Percentiles rank a stretch among this genome's conserved stretches.
These are phyloP conservation scores for Agrotis exclamationis DNA, from an alignment of 2,888 invertebrate species.

Conservation along the genomic window DNA sequence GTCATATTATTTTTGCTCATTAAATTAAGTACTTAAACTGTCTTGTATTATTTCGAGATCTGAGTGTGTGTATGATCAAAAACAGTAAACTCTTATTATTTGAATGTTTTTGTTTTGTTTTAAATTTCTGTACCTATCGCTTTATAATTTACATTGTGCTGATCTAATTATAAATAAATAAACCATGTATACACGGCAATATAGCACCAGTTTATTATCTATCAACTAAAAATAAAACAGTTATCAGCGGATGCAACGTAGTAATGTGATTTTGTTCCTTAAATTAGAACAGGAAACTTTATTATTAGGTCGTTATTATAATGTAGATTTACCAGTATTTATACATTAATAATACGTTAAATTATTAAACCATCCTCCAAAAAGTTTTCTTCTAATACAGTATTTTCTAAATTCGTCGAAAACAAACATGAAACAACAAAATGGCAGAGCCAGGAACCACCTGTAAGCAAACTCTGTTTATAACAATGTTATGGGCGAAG, in stretches of 20 bases:
- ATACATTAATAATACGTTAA: conserved; percentile 79
- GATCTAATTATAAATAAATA: conserved; percentile 13
- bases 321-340: conserved; percentile 1
- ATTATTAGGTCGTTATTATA: conserved; percentile 22
- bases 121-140: not conserved
- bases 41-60: conserved; percentile 59
- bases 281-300: conserved; percentile 44
- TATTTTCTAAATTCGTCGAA: conserved; percentile 95
- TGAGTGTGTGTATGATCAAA: conserved; percentile 64
- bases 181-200: not conserved
- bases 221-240: conserved; percentile 37
- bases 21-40: conserved; percentile 64
- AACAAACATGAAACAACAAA: conserved; percentile 92
- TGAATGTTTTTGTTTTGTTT: conserved; percentile 59
- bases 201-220: not conserved
- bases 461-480: conserved; percentile 74
- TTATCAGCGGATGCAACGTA: conserved; percentile 47
- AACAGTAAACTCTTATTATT: conserved; percentile 63
- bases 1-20: conserved; percentile 70
- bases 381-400: conserved; percentile 89
- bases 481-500: not conserved
- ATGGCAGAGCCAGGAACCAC: conserved; percentile 95
- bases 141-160: not conserved
- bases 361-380: conserved; percentile 83
- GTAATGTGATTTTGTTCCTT: conserved; percentile 21